Conservation (phyloP, 2,113 vertebrate genomes). For the Cervus canadensis region DNA sequence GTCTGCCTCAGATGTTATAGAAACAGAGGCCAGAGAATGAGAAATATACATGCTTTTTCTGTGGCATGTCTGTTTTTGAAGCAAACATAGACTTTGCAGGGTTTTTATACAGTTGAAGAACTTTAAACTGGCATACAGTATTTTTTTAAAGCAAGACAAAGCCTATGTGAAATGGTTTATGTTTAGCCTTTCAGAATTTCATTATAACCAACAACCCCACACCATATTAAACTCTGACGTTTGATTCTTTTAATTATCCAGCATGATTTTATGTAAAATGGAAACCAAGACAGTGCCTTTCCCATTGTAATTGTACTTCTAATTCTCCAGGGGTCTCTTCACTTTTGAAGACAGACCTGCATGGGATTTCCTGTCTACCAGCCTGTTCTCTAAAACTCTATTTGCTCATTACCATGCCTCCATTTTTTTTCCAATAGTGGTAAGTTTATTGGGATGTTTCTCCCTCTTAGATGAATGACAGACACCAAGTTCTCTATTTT, state of each 20-base stretch:
- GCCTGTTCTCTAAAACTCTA: neutral
- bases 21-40: slow-evolving; percentile 53
- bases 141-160: slow-evolving; percentile 56
- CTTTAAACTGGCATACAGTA: slow-evolving; percentile 37
- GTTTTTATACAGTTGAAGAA: slow-evolving; percentile 22
- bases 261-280: neutral
- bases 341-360: neutral
- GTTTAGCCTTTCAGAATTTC: slow-evolving; percentile 39
- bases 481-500: neutral
- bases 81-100: slow-evolving; percentile 21
- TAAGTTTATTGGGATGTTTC: neutral
- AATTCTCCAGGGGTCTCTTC: neutral
- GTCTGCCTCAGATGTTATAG: slow-evolving; percentile 43
- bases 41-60: neutral
- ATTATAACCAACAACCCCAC: slow-evolving; percentile 10
- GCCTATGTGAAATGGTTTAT: slow-evolving; percentile 38
- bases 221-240: neutral
- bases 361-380: neutral
- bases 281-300: neutral
- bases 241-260: slow-evolving; percentile 36
- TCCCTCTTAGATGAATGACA: neutral
- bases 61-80: slow-evolving; percentile 46
- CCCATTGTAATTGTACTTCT: neutral
- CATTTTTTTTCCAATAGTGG: neutral
- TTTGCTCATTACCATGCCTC: neutral